Evolutionary conservation across 2,113 vertebrate species (phyloP).

Genomic region (Cyanistes caeruleus): DNA sequence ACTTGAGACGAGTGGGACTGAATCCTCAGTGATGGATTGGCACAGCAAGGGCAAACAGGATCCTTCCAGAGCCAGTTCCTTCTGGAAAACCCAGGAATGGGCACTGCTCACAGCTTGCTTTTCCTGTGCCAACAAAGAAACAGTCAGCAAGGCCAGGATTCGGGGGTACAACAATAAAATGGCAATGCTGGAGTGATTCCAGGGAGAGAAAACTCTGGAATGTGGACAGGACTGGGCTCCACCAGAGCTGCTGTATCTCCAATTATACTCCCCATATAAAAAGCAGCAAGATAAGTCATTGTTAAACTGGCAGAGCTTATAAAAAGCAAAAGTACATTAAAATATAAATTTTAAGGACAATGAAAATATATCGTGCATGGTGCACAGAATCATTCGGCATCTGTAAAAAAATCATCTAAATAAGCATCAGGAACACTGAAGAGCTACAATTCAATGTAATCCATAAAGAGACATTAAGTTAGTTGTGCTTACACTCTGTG

Average conservation of each 20-base stretch:
- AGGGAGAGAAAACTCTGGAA: neutral
- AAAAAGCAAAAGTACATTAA: conserved; percentile 37
- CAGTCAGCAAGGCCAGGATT: neutral
- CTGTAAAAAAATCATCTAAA: neutral
- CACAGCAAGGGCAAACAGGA: neutral
- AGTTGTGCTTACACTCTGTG: conserved; percentile 13
- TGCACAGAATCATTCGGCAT: neutral
- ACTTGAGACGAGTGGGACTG: neutral
- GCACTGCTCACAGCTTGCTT: neutral
- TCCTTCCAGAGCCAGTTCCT: neutral
- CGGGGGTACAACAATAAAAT: neutral
- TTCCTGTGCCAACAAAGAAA: neutral
- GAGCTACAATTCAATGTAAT: neutral
- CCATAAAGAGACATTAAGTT: neutral
- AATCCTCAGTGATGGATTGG: neutral
- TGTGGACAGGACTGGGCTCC: neutral
- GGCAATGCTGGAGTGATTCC: neutral
- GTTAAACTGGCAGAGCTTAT: conserved; percentile 26
- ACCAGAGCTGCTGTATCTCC: neutral
- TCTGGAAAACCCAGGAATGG: neutral
- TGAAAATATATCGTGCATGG: neutral
- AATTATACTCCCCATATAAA: neutral
- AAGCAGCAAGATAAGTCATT: neutral
- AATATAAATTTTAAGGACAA: conserved; percentile 23
- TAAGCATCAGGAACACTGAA: neutral